Evolutionary conservation across 2,797 vertebrate genomes (phyloP).

Genomic region (Coracias cyanogaster): DNA sequence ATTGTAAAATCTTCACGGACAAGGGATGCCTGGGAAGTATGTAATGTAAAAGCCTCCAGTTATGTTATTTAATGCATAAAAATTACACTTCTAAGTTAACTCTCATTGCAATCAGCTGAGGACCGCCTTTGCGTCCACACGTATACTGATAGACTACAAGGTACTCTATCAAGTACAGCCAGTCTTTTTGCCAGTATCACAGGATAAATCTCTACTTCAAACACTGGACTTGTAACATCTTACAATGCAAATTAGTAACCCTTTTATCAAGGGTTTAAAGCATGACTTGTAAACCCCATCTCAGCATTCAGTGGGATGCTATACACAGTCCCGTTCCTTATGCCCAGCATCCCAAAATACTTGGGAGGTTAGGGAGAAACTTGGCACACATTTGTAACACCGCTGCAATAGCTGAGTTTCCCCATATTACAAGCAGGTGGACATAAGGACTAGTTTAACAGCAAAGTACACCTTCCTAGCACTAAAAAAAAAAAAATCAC

Average conservation of each 20-base stretch:
- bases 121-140: neutral
- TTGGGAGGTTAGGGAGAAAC: neutral
- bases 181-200: neutral
- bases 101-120: conserved; percentile 32
- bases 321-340: neutral
- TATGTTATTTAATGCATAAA: conserved; percentile 20
- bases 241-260: neutral
- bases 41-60: neutral
- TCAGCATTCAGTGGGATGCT: neutral
- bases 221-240: neutral
- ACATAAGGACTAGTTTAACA: conserved; percentile 54
- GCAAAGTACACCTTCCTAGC: conserved; percentile 52
- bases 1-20: neutral
- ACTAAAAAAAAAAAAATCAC: conserved; percentile 33
- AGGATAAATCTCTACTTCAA: neutral
- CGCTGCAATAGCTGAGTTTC: conserved; percentile 30
- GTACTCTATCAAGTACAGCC: neutral
- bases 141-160: neutral
- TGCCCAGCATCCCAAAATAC: conserved; percentile 18
- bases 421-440: neutral
- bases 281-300: neutral
- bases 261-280: neutral
- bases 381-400: neutral
- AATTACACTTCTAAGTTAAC: conserved; percentile 27
- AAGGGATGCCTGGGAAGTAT: neutral